Conservation (phyloP, 2,888 invertebrate species). For the Blastobasis adustella region DNA sequence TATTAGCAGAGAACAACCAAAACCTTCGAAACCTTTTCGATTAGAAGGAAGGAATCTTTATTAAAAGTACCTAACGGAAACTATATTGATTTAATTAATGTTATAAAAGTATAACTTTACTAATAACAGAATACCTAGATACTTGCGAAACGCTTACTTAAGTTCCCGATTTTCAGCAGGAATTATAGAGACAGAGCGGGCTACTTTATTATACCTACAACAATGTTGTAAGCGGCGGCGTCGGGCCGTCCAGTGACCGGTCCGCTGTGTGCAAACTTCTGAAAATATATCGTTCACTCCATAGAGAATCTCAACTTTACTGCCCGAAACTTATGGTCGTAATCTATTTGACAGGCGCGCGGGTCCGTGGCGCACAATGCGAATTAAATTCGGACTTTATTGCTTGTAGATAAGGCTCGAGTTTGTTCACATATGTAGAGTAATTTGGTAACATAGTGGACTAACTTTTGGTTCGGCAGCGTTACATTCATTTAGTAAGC, state of each 20-base stretch:
- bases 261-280: constrained; percentile 16
- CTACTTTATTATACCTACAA: neutral
- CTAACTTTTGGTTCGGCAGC: constrained; percentile 12
- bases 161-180: too few relatives aligned
- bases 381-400: constrained; percentile 14
- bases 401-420: constrained; percentile 13
- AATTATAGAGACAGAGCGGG: too few relatives aligned
- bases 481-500: constrained; percentile 9
- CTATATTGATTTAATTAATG: too few relatives aligned
- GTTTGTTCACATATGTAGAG: constrained; percentile 9
- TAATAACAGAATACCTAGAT: too few relatives aligned
- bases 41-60: too few relatives aligned
- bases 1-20: too few relatives aligned
- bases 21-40: too few relatives aligned
- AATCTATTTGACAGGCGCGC: constrained; percentile 1
- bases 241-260: constrained; percentile 17
- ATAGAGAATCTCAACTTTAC: constrained; percentile 20
- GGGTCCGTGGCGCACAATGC: constrained; percentile 1
- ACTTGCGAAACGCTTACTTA: too few relatives aligned
- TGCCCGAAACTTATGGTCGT: constrained; percentile 4
- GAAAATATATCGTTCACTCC: constrained; percentile 2
- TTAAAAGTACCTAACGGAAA: too few relatives aligned
- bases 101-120: too few relatives aligned
- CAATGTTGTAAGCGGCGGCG: constrained; percentile 4
- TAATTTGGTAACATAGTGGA: constrained; percentile 9